Base-by-base conservation (phyloP, 2,113 vertebrate species). In the Lophius piscatorius region DNA sequence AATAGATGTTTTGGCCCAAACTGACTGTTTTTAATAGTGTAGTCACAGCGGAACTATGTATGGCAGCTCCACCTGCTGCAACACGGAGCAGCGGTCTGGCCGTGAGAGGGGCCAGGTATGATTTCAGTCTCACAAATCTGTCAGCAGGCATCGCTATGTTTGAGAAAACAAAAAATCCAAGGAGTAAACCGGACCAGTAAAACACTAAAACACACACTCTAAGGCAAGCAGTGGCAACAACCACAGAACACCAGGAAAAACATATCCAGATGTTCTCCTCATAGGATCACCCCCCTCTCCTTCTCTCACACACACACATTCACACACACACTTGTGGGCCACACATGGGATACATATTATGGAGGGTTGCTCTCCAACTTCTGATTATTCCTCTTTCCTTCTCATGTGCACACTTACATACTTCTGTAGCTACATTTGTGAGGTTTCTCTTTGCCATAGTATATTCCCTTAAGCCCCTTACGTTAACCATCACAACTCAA, bases 191-290 rank as follows among this genome's bases (percentile, higher is more conserved):
- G 70, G 79, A 84, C 63, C 47, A 75, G 68, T 61, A 59, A 70
- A 78, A 50, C 50, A 66, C 45, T 61, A 38, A 67, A 34, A 62
- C 73, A 61, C 48, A 70, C 76, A 80, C 66, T 60, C 57, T 57
- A 36, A 69, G 64, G 36, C 73, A 48, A 54, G 80, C 57, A 74
- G 63, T 54, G 67, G 63, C 80, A 63, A 68, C 73, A 71, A 81
- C 83, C 77, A 60, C 81, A 86, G 83, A 65, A 42, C 83, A 82
- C 79, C 76, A 80, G 69, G 81, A 83, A 88, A 89, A 91, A 85
- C 66, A 80, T 64, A 87, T 88, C 88, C 90, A 92, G 90, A 91
- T 91, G 90, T 91, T 84, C 76, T 87, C 74, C 62, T 75, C 67
- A 64, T 78, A 69, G 60, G 63, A 70, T 89, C 60, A 76, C 78